Base-by-base conservation (phyloP, 2,888 invertebrate genomes). In the Escarpia spicata region DNA sequence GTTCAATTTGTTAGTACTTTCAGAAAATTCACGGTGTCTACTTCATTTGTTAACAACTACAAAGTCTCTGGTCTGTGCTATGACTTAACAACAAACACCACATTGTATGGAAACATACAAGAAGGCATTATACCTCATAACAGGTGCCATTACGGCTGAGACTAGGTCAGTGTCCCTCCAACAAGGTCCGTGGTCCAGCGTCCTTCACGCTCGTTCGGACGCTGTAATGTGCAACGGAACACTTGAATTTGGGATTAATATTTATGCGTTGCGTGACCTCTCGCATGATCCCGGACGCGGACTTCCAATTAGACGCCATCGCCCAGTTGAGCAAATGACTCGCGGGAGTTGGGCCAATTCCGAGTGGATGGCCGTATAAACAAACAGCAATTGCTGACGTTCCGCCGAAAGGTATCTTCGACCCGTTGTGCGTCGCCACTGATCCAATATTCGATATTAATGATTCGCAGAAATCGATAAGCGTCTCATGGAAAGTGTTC, bases 251-350 rank as follows among this genome's bases (percentile, higher is more conserved):
- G 75, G 75, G 3, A 75, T 75, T 75, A 75, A 75, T 75, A 75
- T 75, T 75, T 75, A 75, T 75, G n/a, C 19, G 75, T 75, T 75
- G 75, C 75, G 75, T 75, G 75, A 75, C 75, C 75, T n/a, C 75
- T 6, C 10, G 60, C 6, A n/a, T 75, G 19, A 26, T 26, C 26
- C 75, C 26, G 26, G 75, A 6, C 75, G 19, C 75, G 75, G 75
- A 9, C 75, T 75, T 26, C 75, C 75, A 75, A 75, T 75, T 75
- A 75, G 75, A 75, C 75, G 75, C 75, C 75, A 3, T 75, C 75
- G 26, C 75, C 75, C 19, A n/a, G 75, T 75, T 19, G 75, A 75
- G 75, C n/a, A 75, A n/a, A 75, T 75, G 75, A 75, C 75, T 75
- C 75, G 19, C 75, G 75, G 26, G 75, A 75, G 19, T 75, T 75